These are phyloP conservation scores for Dicranocentrus wangi DNA, from an alignment of 2,888 invertebrate species.

Conservation along the genomic window DNA sequence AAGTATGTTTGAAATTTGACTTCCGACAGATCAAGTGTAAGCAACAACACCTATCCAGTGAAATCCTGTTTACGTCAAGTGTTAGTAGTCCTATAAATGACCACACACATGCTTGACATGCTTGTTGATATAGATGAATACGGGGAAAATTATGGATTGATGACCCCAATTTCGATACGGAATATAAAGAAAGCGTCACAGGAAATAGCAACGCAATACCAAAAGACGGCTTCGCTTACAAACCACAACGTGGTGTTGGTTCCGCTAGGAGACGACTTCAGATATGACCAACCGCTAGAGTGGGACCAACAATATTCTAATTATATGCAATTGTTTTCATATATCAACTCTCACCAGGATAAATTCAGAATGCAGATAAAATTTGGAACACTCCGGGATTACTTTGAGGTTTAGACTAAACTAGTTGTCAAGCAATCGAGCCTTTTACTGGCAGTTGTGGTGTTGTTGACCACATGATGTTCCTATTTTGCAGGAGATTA, in stretches of 20 bases:
- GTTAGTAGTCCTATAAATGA: background rate
- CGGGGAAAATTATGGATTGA: conserved; percentile 87
- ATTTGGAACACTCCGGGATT: conserved; percentile 93
- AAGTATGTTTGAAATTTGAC: conserved; percentile 88
- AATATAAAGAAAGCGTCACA: conserved; percentile 91
- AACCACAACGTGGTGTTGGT: conserved; percentile 94
- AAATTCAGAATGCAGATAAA: conserved; percentile 83
- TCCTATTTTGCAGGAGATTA: conserved; percentile 55
- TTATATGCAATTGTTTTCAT: conserved; percentile 89
- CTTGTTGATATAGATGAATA: conserved; percentile 81
- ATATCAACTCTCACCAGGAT: conserved; percentile 87
- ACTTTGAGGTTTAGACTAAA: conserved; percentile 80
- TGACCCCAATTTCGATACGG: conserved; percentile 87
- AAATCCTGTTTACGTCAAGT: too few relatives aligned
- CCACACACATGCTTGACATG: background rate
- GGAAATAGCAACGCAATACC: conserved; percentile 89
- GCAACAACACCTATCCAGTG: background rate
- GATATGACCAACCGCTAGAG: conserved; percentile 90
- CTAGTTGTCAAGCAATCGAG: background rate
- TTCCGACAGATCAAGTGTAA: conserved; percentile 83
- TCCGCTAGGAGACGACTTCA: conserved; percentile 86
- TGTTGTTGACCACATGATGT: background rate
- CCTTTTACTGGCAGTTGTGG: background rate
- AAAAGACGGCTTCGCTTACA: conserved; percentile 89
- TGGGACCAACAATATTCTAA: conserved; percentile 96